Conservation (phyloP, 2,888 invertebrate genomes). For the Thysanoteuthis rhombus region DNA sequence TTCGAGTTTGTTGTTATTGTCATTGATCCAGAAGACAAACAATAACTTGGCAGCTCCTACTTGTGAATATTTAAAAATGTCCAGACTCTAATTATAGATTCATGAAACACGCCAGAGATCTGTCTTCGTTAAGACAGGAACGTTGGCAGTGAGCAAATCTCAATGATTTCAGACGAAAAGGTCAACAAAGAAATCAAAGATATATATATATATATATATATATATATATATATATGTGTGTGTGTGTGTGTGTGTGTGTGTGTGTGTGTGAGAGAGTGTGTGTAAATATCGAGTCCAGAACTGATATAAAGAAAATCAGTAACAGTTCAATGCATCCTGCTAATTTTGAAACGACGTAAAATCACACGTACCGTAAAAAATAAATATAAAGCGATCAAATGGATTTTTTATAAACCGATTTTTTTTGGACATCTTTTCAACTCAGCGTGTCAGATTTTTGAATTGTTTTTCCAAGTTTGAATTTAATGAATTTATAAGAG, state of each 20-base stretch:
- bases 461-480: too few species aligned
- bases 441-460: too few species aligned
- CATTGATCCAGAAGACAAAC: background rate
- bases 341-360: too few species aligned
- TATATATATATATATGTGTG: background rate
- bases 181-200: background rate
- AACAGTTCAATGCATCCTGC: too few species aligned
- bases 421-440: too few species aligned
- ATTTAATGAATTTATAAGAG: too few species aligned
- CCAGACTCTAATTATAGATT: conserved; percentile 12
- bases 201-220: background rate
- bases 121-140: background rate
- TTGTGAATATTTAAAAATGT: background rate
- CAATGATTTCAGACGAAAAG: background rate
- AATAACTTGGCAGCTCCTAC: background rate
- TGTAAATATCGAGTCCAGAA: too few species aligned
- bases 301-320: too few species aligned
- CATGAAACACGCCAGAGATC: background rate
- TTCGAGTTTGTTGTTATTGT: background rate
- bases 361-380: too few species aligned
- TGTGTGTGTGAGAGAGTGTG: too few species aligned
- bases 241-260: background rate
- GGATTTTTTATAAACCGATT: too few species aligned
- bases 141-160: background rate
- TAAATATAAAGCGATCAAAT: too few species aligned